These are phyloP conservation scores for Dromas ardeola DNA, from an alignment of 2,113 vertebrate genomes.

Conservation along the genomic window DNA sequence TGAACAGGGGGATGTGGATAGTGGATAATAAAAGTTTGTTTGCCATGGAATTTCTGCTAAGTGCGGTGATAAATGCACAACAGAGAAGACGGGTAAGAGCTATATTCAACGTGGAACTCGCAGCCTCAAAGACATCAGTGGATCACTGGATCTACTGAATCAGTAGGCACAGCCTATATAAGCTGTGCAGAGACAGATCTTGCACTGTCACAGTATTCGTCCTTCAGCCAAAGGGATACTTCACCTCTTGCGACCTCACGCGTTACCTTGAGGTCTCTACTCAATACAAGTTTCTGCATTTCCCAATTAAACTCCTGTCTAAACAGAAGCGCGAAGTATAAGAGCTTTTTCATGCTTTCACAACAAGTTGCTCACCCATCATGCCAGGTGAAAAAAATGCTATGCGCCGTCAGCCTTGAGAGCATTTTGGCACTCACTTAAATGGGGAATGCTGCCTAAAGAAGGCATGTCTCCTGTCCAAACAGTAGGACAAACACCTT, in stretches of 20 bases:
- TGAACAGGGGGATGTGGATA: background rate
- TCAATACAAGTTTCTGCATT: background rate
- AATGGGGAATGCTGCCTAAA: background rate
- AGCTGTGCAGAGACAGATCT: background rate
- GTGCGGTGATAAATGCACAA: background rate
- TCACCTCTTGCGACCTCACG: background rate
- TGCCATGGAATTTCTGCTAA: background rate
- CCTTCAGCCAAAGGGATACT: background rate
- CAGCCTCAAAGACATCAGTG: background rate
- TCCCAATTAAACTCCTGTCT: background rate
- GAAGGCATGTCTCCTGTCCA: background rate
- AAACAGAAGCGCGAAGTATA: background rate
- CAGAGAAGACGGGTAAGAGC: background rate
- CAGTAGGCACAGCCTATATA: background rate
- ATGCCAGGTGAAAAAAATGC: background rate
- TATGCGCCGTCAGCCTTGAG: background rate
- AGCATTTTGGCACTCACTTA: background rate
- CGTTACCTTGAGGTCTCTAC: background rate
- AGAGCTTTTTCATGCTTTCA: background rate
- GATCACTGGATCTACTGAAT: background rate
- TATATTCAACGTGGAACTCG: background rate
- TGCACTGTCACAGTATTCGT: background rate
- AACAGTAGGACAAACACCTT: background rate
- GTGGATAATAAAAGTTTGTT: background rate
- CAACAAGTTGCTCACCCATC: background rate